Evolutionary conservation across 92 coral and sea anemone genomes (phyloP), one percentile per base, ranked within the genome.

Genomic region (Pocillopora grandis): DNA sequence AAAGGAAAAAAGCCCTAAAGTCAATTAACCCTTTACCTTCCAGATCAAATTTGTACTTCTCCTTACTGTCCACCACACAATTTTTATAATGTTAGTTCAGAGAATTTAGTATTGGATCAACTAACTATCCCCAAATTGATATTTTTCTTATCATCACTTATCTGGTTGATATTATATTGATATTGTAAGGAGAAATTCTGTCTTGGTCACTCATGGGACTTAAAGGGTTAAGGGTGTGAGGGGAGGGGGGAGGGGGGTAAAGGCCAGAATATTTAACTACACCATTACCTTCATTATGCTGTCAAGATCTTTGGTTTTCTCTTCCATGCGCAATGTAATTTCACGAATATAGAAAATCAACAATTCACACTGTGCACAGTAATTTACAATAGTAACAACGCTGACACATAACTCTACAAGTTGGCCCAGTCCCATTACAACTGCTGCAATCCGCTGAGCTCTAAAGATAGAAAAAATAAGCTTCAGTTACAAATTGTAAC

Each of bases 331-430:
- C 27, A 92, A 66, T 15, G 87, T 89, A 64, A 97, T 92, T 62
- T 93, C 96, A 12, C 89, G 85, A 72, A 97, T 88, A 77, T 94
- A 97, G 78, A 92, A 93, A 49, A 92, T 90, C 71, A 97, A 74
- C 76, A 97, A 87, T 75, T 97, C 97, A 66, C 98, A 97, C 72
- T 94, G 98, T 0, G 97, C 98, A 64, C 98, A 92, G 83, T 87
- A 97, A 82, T 94, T 97, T 1, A 97, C 81, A 66, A 97, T 86
- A 62, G 92, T 95, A 2, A 90, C 97, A 49, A 88, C 84, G 58
- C 88, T 89, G 49, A 97, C 89, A 20, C 94, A 90, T 31, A 86
- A 84, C 88, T 76, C 90, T 7, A 97, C 98, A 2, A 94, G 65
- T 75, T 90, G 83, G 31, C 98, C 98, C 71, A 87, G 81, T 18